These are phyloP conservation scores for Lepidonotus clava DNA, from an alignment of 2,888 invertebrate species.

Conservation along the genomic window DNA sequence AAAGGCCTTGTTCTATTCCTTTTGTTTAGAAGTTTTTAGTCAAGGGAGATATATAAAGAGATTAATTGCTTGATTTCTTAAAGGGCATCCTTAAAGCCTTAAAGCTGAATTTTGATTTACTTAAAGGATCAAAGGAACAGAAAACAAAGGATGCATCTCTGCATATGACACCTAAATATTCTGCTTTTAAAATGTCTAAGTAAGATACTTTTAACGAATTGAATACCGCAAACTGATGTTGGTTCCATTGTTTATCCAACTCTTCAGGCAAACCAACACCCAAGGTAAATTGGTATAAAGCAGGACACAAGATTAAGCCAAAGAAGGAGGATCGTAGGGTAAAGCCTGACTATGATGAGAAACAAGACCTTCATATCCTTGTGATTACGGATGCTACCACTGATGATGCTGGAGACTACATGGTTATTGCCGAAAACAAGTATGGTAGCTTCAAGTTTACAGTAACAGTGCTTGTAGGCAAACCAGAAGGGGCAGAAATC, in stretches of 20 bases:
- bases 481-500: neutral
- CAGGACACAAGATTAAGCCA: constrained; percentile 65
- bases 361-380: constrained; percentile 31
- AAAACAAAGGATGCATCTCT: no score
- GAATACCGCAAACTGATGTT: no score
- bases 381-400: constrained; percentile 52
- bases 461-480: constrained; percentile 39
- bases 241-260: neutral
- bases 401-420: constrained; percentile 59
- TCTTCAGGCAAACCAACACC: constrained; percentile 61
- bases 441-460: constrained; percentile 16
- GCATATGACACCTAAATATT: no score
- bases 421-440: constrained; percentile 29
- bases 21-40: no score
- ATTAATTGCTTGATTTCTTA: no score
- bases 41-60: no score
- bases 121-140: no score
- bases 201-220: no score
- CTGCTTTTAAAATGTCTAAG: no score
- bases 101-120: no score
- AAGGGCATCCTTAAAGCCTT: no score
- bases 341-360: constrained; percentile 21
- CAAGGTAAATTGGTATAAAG: constrained; percentile 75
- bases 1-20: no score
- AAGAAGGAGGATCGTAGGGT: constrained; percentile 52